Conservation (phyloP, 2,888 invertebrate species). For the Cephus runcator region DNA sequence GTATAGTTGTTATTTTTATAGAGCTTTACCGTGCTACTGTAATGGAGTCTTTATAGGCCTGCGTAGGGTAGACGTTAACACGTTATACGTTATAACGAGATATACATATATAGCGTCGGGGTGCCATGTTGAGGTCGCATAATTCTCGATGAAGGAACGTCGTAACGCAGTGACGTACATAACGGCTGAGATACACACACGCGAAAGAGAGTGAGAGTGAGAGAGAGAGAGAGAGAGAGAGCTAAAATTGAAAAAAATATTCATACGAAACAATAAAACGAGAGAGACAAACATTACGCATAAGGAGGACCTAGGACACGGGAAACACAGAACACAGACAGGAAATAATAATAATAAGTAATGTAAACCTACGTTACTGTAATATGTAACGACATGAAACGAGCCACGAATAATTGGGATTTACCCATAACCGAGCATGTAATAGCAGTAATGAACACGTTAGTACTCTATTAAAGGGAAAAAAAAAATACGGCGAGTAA, state of each 20-base stretch:
- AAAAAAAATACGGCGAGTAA: constrained; percentile 25
- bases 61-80: constrained; percentile 43
- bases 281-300: constrained; percentile 12
- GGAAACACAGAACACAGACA: background rate
- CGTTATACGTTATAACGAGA: constrained; percentile 13
- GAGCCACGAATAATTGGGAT: background rate
- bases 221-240: constrained; percentile 12
- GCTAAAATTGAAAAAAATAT: background rate
- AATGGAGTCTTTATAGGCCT: constrained; percentile 63
- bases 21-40: constrained; percentile 60
- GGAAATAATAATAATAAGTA: constrained; percentile 17
- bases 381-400: constrained; percentile 23
- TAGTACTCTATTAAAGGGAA: constrained; percentile 34
- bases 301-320: constrained; percentile 28
- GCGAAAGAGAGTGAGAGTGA: background rate
- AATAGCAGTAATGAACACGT: constrained; percentile 2
- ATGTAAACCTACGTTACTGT: constrained; percentile 15
- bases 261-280: background rate
- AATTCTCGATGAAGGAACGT: constrained; percentile 18
- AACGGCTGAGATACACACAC: background rate
- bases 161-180: constrained; percentile 11
- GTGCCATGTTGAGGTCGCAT: constrained; percentile 20
- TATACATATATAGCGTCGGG: constrained; percentile 29
- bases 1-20: constrained; percentile 61
- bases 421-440: background rate